phyloP scores from a whole-genome alignment of 2,888 invertebrate genomes.

The Adelphocoris suturalis region DNA sequence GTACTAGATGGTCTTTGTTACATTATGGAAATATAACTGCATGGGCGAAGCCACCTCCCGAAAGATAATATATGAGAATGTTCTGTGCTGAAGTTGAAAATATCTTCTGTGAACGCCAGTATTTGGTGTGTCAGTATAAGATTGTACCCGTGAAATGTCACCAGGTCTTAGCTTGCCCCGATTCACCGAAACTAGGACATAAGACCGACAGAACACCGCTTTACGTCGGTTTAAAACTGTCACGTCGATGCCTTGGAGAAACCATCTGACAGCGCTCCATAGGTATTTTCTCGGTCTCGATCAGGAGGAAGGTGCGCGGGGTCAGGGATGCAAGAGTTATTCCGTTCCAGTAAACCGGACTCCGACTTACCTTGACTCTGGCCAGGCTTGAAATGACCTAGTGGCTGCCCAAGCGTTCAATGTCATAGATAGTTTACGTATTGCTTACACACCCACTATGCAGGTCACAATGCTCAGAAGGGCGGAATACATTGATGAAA shows the following conservation, averaged over 20 bases:
- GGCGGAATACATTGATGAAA: background rate
- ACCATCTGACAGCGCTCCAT: background rate
- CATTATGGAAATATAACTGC: too few species aligned
- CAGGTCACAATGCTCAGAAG: background rate
- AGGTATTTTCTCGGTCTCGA: constrained; percentile 13
- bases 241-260: constrained; percentile 9
- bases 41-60: too few species aligned
- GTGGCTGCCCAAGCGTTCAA: constrained; percentile 22
- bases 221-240: background rate
- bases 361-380: constrained; percentile 43
- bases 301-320: constrained; percentile 19
- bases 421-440: background rate
- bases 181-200: background rate
- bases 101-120: too few species aligned
- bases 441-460: background rate
- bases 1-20: too few species aligned
- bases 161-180: background rate
- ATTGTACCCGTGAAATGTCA: constrained; percentile 32
- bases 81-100: too few species aligned
- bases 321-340: constrained; percentile 44
- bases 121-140: too few species aligned
- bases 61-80: too few species aligned
- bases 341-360: constrained; percentile 48
- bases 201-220: background rate
- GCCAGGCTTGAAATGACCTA: constrained; percentile 33